phyloP scores from a whole-genome alignment of 2,888 invertebrate genomes.

The Schizaphis graminum region DNA sequence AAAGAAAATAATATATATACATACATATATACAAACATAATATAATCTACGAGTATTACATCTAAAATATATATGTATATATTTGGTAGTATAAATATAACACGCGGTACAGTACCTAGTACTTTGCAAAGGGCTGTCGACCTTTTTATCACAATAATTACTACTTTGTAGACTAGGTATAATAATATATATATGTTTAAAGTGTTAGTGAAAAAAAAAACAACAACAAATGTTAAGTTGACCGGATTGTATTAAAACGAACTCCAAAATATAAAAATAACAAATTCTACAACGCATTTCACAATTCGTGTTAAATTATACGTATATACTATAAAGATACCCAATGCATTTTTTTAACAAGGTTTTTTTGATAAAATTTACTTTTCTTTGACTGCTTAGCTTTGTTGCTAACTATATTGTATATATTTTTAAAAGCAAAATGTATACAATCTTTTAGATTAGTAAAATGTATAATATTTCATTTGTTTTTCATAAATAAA shows the following conservation, averaged over 20 bases:
- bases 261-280: background rate
- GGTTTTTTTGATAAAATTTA: background rate
- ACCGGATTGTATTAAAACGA: background rate
- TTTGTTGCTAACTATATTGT: background rate
- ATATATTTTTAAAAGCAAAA: background rate
- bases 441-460: no score
- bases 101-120: background rate
- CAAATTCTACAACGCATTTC: background rate
- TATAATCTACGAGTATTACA: background rate
- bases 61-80: background rate
- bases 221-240: background rate
- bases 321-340: background rate
- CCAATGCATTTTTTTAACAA: background rate
- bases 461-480: background rate
- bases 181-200: background rate
- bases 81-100: background rate
- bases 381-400: background rate
- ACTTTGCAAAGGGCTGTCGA: slow-evolving; percentile 33
- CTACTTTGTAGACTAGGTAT: slow-evolving; percentile 17
- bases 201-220: background rate
- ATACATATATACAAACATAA: background rate
- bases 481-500: background rate
- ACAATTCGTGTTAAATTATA: background rate
- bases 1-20: background rate
- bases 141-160: slow-evolving; percentile 45